Evolutionary conservation across 2,888 invertebrate species (phyloP), one percentile per base, ranked within the genome.

Genomic region (Spilosoma lubricipeda): DNA sequence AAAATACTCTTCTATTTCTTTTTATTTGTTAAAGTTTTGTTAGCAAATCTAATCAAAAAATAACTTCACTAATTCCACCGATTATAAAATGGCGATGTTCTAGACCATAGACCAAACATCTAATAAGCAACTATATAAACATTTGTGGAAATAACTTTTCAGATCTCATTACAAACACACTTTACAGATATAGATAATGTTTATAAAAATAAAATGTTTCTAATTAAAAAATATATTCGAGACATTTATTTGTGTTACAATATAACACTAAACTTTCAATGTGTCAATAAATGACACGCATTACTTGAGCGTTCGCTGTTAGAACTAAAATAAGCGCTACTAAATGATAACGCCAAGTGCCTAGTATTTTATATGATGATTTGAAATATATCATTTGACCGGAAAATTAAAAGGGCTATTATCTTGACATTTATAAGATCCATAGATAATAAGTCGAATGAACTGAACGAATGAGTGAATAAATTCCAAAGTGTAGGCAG

Each of bases 341-440:
- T 36, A 52, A 76, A 48, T 33, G 71, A 52, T 71, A 73, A 77
- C 72, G 71, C 76, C 67, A 76, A 71, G 68, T 67, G 67, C 65
- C 73, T 75, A 66, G n/a, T 74, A 75, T 77, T 67, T 70, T 48
- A 71, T 63, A 63, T 30, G 30, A 71, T 80, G 72, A 84, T 74
- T 30, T 45, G 15, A 72, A 59, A 67, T 67, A 23, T 72, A 72
- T 73, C 45, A 30, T 69, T 75, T 66, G 11, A 59, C 63, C 42
- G 30, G 63, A 42, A 27, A 30, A 70, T 20, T 27, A 33, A 68
- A 52, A 68, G n/a, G 52, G 23, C 48, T 13, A 33, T 33, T 5
- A 23, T 69, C 4, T 74, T 67, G 67, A 30, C 30, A 15, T 59
- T 27, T 59, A 27, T 27, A 27, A 59, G 27, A 59, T 59, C 27